Conservation (phyloP, 1,140 invertebrate genomes). For the Brachionus plicatilis region DNA sequence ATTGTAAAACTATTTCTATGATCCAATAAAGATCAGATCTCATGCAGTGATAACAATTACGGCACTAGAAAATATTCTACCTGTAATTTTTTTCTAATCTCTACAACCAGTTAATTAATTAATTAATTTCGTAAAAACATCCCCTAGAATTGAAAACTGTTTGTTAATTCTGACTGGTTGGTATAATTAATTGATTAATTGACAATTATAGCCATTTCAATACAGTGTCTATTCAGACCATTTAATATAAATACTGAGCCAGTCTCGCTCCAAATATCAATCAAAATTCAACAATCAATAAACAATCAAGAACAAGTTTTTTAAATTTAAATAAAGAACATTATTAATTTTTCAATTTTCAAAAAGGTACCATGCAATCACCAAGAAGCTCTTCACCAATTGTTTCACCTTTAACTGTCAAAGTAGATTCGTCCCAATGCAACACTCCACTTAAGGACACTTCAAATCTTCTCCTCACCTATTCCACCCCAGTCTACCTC, state of each 20-base stretch:
- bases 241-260: not conserved
- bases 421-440: not conserved
- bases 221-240: not conserved
- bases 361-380: conserved; percentile 1
- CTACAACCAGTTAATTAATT: conserved; percentile 32
- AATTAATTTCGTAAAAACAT: conserved; percentile 39
- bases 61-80: not conserved
- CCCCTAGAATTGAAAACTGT: conserved; percentile 17
- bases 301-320: not conserved
- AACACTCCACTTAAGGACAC: not conserved
- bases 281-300: not conserved
- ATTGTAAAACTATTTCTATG: not conserved
- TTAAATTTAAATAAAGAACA: not conserved
- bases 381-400: not conserved
- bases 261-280: not conserved
- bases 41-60: conserved; percentile 9
- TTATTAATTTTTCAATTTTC: not conserved
- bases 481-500: not conserved
- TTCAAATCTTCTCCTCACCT: not conserved
- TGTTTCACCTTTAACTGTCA: conserved; percentile 8
- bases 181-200: conserved; percentile 35
- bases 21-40: conserved; percentile 35
- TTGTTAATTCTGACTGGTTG: conserved; percentile 33
- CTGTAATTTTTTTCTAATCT: not conserved
- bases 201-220: not conserved